Conservation (phyloP, 2,797 vertebrate genomes). For the Artibeus jamaicensis region DNA sequence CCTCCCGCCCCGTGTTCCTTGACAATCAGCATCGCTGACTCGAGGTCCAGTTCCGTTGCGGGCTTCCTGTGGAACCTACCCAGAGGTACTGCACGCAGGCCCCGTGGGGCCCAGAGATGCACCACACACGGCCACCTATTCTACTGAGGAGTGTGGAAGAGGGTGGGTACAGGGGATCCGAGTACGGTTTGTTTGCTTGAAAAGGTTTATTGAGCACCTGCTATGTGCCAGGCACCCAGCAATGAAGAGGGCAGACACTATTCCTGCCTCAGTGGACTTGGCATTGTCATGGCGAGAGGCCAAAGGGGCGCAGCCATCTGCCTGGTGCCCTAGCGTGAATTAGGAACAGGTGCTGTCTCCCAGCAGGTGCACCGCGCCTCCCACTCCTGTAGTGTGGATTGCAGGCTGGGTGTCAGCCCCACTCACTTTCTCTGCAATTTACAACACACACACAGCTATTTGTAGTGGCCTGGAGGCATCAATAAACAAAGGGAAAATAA, state of each 20-base stretch:
- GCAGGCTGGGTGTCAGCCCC: not conserved
- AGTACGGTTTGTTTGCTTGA: not conserved
- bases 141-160: not conserved
- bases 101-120: not conserved
- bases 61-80: not conserved
- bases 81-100: not conserved
- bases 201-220: not conserved
- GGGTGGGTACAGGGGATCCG: not conserved
- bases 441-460: not conserved
- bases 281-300: not conserved
- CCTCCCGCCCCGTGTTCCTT: not conserved
- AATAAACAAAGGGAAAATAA: not conserved
- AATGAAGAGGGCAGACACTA: not conserved
- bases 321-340: not conserved
- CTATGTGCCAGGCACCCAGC: not conserved
- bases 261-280: not conserved
- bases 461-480: not conserved
- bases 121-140: no score
- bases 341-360: not conserved
- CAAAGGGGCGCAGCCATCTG: not conserved
- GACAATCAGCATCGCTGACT: not conserved
- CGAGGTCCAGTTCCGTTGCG: not conserved
- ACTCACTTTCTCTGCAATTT: not conserved
- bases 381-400: fast-evolving
- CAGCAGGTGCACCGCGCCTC: not conserved